Evolutionary conservation across 2,888 invertebrate genomes (phyloP).

Genomic region (Criorhina ranunculi): DNA sequence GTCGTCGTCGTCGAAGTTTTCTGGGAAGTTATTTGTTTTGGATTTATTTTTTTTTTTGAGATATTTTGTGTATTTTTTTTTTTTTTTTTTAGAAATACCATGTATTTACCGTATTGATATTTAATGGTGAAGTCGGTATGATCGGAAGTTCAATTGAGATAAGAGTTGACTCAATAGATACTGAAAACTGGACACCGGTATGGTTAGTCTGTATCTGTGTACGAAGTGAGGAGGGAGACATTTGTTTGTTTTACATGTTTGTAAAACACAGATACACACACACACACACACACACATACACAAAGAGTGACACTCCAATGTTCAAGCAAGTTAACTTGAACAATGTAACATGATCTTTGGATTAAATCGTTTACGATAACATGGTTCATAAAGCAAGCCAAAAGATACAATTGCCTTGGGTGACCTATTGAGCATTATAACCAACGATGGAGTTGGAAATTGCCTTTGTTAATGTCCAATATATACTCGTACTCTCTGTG

Average conservation of each 20-base stretch:
- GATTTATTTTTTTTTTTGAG: constrained; percentile 39
- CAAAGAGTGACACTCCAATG: constrained; percentile 6
- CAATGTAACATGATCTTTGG: constrained; percentile 63
- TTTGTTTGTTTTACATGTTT: constrained; percentile 43
- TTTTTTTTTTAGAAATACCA: constrained; percentile 26
- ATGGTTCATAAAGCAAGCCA: constrained; percentile 37
- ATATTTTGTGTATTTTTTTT: constrained; percentile 22
- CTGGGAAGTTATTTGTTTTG: constrained; percentile 65
- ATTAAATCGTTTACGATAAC: constrained; percentile 55
- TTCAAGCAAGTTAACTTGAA: constrained; percentile 33
- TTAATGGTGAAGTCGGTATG: constrained; percentile 39
- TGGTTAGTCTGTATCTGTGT: background rate
- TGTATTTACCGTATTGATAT: constrained; percentile 55
- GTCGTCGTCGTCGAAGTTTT: constrained; percentile 34
- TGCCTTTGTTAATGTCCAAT: constrained; percentile 58
- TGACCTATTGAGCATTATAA: constrained; percentile 65
- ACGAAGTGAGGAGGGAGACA: background rate
- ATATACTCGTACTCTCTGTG: constrained; percentile 19
- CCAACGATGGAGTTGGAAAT: constrained; percentile 40
- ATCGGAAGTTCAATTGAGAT: constrained; percentile 64
- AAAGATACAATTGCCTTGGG: constrained; percentile 62
- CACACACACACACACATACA: background rate
- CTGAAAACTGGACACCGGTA: background rate
- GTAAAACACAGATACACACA: no score
- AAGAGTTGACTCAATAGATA: constrained; percentile 53